Percentiles rank a stretch among this genome's conserved stretches.
Evolutionary conservation across 2,888 invertebrate species (phyloP).

Genomic region (Dryobota labecula): DNA sequence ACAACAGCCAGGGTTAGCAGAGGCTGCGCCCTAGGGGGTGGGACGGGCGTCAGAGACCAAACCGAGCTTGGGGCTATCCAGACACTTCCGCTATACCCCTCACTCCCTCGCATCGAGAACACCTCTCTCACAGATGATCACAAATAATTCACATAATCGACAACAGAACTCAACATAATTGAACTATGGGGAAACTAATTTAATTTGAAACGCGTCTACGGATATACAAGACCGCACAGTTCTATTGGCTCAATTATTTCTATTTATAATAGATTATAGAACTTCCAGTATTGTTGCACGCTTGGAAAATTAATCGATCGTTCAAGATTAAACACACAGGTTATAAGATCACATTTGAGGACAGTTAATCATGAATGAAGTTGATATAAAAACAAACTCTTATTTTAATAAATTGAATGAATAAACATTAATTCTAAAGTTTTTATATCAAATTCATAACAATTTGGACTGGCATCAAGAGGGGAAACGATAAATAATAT

Average conservation of each 20-base stretch:
- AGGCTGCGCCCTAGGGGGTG: conserved; percentile 89
- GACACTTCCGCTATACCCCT: conserved; percentile 90
- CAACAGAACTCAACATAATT: conserved; percentile 86
- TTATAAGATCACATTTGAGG: conserved; percentile 56
- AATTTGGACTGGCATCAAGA: conserved; percentile 32
- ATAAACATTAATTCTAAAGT: conserved; percentile 40
- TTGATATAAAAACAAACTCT: conserved; percentile 74
- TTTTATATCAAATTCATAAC: conserved; percentile 76
- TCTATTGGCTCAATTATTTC: conserved; percentile 70
- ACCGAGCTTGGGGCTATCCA: conserved; percentile 88
- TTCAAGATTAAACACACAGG: conserved; percentile 71
- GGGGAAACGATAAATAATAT: conserved; percentile 33
- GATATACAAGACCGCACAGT: conserved; percentile 78
- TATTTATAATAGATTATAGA: conserved; percentile 70
- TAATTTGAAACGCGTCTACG: conserved; percentile 80
- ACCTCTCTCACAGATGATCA: conserved; percentile 90
- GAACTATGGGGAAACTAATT: conserved; percentile 83
- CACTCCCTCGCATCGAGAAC: conserved; percentile 91
- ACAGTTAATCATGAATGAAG: conserved; percentile 63
- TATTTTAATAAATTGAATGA: neutral
- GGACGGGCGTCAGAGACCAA: conserved; percentile 86
- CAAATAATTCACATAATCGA: conserved; percentile 88
- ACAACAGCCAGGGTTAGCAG: conserved; percentile 90
- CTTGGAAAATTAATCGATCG: conserved; percentile 79
- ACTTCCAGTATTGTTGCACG: conserved; percentile 80